Conservation (phyloP, 2,797 vertebrate species). For the Arctocebus calabarensis region DNA sequence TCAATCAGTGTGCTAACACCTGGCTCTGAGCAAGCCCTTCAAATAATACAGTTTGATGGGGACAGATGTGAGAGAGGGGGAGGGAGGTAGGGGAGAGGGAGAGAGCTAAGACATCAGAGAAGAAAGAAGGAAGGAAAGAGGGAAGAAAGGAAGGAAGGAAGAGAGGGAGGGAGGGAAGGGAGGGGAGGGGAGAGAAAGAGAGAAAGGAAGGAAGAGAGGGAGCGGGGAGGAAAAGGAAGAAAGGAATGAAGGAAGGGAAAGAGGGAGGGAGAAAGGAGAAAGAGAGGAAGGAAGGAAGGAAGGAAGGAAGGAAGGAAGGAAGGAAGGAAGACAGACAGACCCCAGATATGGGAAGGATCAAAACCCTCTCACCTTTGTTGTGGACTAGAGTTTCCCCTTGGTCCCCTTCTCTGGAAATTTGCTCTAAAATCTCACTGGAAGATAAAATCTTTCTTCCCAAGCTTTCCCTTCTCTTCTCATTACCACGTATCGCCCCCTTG, state of each 20-base stretch:
- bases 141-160: background rate
- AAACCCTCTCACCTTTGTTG: background rate
- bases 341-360: background rate
- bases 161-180: too few species aligned
- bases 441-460: background rate
- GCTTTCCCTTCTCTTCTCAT: background rate
- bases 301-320: too few species aligned
- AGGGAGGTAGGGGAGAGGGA: background rate
- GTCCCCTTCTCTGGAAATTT: background rate
- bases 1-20: background rate
- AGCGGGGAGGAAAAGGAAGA: too few species aligned
- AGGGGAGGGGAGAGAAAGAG: too few species aligned
- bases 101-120: background rate
- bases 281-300: too few species aligned
- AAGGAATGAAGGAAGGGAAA: too few species aligned
- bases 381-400: background rate
- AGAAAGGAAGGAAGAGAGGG: too few species aligned
- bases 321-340: background rate
- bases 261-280: too few species aligned
- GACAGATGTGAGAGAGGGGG: background rate
- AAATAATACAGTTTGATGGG: background rate
- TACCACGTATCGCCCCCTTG: accelerated
- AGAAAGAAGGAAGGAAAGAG: background rate
- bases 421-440: accelerated
- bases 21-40: background rate